phyloP scores from a whole-genome alignment of 2,888 invertebrate genomes.

The Ormyrus pomaceus region DNA sequence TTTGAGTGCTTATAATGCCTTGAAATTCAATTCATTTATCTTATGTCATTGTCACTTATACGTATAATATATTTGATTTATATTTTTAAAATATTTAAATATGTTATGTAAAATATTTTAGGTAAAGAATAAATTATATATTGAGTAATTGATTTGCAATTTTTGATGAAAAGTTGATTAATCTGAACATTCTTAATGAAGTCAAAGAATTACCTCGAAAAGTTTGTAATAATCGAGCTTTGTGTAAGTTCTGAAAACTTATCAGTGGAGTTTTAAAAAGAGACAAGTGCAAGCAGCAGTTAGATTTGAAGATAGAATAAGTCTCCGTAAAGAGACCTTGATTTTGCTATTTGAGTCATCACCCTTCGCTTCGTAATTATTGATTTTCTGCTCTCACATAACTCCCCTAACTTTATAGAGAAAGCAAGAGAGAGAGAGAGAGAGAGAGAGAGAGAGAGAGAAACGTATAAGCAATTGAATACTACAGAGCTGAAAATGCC shows the following conservation, averaged over 20 bases:
- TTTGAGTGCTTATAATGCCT: background rate
- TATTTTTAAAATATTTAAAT: too few relatives aligned
- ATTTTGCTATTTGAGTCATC: conserved; percentile 75
- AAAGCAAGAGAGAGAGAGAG: conserved; percentile 63
- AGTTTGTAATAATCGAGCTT: too few relatives aligned
- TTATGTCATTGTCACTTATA: too few relatives aligned
- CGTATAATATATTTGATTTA: too few relatives aligned
- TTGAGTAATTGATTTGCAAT: too few relatives aligned
- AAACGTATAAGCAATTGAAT: conserved; percentile 33
- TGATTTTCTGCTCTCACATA: conserved; percentile 73
- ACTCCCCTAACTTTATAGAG: conserved; percentile 74
- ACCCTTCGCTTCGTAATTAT: conserved; percentile 75
- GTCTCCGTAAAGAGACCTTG: conserved; percentile 69
- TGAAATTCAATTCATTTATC: background rate
- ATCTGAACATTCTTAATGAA: too few relatives aligned
- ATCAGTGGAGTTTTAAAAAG: background rate
- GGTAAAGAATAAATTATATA: too few relatives aligned
- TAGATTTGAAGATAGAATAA: conserved; percentile 64
- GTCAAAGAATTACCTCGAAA: too few relatives aligned
- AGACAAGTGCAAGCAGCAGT: conserved; percentile 46
- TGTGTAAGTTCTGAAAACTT: too few relatives aligned
- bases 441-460: conserved; percentile 66
- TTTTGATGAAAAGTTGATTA: too few relatives aligned
- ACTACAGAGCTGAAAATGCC: conserved; percentile 66
- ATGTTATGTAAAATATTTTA: too few relatives aligned